Evolutionary conservation across 2,797 vertebrate species (phyloP).

Genomic region (Eulemur mongoz): DNA sequence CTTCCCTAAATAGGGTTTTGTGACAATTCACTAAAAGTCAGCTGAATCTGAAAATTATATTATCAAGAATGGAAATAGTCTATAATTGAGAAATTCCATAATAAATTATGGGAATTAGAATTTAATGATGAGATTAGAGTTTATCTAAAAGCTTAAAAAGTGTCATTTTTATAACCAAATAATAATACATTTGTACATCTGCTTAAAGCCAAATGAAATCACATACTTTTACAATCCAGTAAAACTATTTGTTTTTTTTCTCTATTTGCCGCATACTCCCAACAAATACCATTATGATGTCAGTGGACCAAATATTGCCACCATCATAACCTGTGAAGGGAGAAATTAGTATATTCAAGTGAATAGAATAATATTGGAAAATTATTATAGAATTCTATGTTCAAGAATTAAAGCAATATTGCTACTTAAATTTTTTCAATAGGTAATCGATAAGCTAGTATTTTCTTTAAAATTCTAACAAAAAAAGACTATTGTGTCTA

Average conservation of each 20-base stretch:
- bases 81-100: not conserved
- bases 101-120: not conserved
- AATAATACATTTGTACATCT: not conserved
- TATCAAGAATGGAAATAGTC: not conserved
- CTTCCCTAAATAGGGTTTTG: not conserved
- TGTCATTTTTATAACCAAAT: not conserved
- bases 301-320: not conserved
- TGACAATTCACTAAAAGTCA: not conserved
- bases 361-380: not conserved
- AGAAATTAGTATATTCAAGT: not conserved
- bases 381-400: conserved; percentile 1
- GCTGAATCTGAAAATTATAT: conserved; percentile 1
- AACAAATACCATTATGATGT: not conserved
- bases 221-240: not conserved
- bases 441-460: not conserved
- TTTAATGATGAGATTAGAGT: not conserved
- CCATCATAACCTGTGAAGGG: not conserved
- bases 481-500: not conserved
- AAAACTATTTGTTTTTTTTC: not conserved
- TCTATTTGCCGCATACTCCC: not conserved
- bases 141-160: not conserved
- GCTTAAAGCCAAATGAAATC: conserved; percentile 18
- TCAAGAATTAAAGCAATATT: conserved; percentile 18
- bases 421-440: not conserved
- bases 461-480: not conserved